Evolutionary conservation across 2,113 vertebrate species (phyloP), one percentile per base, ranked within the genome.

Genomic region (Procavia capensis): DNA sequence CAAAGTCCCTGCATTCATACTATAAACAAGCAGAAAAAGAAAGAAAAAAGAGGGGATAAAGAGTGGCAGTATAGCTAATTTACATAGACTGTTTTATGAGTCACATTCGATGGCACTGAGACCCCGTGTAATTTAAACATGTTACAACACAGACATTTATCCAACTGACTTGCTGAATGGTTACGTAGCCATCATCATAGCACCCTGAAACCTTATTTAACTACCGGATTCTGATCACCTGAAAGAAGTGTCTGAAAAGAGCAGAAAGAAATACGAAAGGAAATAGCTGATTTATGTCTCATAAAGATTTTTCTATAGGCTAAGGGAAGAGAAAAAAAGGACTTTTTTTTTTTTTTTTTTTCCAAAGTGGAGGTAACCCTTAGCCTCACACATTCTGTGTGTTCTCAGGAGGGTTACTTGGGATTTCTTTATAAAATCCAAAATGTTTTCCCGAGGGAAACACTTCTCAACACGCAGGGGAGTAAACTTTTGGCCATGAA

Each of bases 341-440:
- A 45, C 50, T 16, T 19, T 31, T 6, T 74, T 29, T 27, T 14
- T 63, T 10, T 66, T 75, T 95, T 39, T n/a, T n/a, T n/a, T n/a
- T n/a, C n/a, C n/a, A n/a, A 54, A 85, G 10, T 70, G 20, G 10
- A 91, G 25, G 34, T 57, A 41, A 85, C 45, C 68, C 29, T 61
- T 82, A 41, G 66, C 27, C 86, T 74, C 41, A 82, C 25, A 31
- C 43, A 78, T 74, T 85, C 41, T 79, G 20, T 79, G 17, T 74
- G 27, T 92, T n/a, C 47, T 86, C 59, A 59, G 11, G 75, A 90
- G 31, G 68, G 27, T 19, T 57, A 9, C 64, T n/a, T 72, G 41
- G n/a, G 57, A 74, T 91, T 80, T 70, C 36, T 83, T 86, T 50
- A 82, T 45, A 92, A 91, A 95, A 91, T 74, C 74, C 8, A 86